Evolutionary conservation across 1,140 invertebrate species (phyloP), one percentile per base, ranked within the genome.

Genomic region (Coelopa frigida): DNA sequence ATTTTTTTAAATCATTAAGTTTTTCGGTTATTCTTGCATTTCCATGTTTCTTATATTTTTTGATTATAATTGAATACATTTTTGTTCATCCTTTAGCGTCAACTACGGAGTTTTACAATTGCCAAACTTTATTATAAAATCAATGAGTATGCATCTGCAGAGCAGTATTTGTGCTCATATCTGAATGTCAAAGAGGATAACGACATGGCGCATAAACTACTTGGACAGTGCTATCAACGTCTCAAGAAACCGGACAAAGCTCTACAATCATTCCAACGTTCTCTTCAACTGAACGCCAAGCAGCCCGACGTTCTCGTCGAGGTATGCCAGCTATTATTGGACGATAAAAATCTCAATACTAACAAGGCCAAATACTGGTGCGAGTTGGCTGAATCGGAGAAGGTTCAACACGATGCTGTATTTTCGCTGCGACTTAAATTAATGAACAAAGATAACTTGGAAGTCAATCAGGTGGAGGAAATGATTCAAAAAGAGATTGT

Each of bases 281-380:
- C 86, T 27, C 75, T 91, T 35, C 82, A 88, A 60, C 68, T 91
- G 22, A 83, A 88, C 62, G 72, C 78, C 1, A 80, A 80, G 35
- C 89, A 93, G 67, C 80, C 83, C 53, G 87, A 85, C 65, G 73
- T 92, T 31, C 74, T 93, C 14, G 63, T 75, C 75, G 51, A 72
- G 85, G 88, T 91, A 48, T 92, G 89, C 73, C 83, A 91, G 67
- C 66, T 94, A 24, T 72, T 90, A 50, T 70, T 76, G 39, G 75
- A 81, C 44, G 75, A 78, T 48, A 61, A 78, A 3, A 65, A 59
- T 33, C 61, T 81, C 40, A 82, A 81, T 57, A 65, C 68, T 17
- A 79, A 77, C 39, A 75, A 73, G 51, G 82, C 79, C 1, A 75
- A 78, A 59, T 87, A 85, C 65, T 94, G 87, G 84, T 77, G 81